phyloP scores from a whole-genome alignment of 2,888 invertebrate genomes.

The Leptopterna dolabrata region DNA sequence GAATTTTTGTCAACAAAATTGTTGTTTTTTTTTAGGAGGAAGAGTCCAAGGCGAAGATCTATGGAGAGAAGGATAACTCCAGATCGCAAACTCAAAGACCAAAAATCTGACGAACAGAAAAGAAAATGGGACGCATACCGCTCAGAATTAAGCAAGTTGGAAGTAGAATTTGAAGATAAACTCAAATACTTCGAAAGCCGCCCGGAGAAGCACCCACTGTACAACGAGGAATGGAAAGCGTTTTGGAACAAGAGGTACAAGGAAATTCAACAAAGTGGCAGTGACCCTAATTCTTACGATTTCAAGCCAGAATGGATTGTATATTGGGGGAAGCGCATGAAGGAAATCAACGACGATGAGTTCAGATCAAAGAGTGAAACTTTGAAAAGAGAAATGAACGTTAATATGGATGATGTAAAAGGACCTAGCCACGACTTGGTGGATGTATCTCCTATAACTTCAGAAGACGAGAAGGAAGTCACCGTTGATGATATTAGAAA shows the following conservation, averaged over 20 bases:
- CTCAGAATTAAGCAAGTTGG: conserved; percentile 69
- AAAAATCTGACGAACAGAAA: not conserved
- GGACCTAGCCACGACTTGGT: conserved; percentile 48
- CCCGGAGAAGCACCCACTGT: conserved; percentile 88
- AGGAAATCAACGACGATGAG: conserved; percentile 79
- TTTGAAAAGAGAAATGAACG: conserved; percentile 70
- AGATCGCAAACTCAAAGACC: not conserved
- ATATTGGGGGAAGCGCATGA: conserved; percentile 86
- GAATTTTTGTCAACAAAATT: not conserved
- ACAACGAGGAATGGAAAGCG: conserved; percentile 90
- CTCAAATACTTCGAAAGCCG: conserved; percentile 83
- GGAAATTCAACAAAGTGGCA: conserved; percentile 76
- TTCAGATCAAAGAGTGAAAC: conserved; percentile 76
- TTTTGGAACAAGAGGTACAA: conserved; percentile 89
- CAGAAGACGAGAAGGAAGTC: conserved; percentile 62
- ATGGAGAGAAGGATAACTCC: not conserved
- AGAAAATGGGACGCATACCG: conserved; percentile 71
- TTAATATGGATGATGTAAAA: conserved; percentile 37
- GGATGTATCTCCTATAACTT: conserved; percentile 61
- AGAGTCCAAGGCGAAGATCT: conserved; percentile 2
- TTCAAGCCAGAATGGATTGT: conserved; percentile 91
- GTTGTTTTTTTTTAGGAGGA: conserved; percentile 5
- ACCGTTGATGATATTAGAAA: conserved; percentile 63
- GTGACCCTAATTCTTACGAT: conserved; percentile 83
- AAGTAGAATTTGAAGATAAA: conserved; percentile 63